Evolutionary conservation across 2,113 vertebrate genomes (phyloP), one percentile per base, ranked within the genome.

Genomic region (Podilymbus podiceps): DNA sequence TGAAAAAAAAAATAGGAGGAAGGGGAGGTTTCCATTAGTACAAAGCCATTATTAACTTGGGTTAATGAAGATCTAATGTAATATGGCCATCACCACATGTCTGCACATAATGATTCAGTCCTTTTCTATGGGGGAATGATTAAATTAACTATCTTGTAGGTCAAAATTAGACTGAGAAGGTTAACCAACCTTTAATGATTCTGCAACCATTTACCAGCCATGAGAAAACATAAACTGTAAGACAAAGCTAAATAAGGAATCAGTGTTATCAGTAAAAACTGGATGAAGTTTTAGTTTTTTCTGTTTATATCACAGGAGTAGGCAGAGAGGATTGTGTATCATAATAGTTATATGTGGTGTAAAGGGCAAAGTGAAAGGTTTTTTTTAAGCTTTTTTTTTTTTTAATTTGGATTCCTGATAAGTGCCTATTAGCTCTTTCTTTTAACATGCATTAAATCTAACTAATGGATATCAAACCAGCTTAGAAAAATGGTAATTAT

Each of bases 61-160:
- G 95, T 93, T 97, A 97, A 97, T 96, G 97, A 97, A 94, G 96
- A 97, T 91, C 95, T 95, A 92, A 94, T 98, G 85, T 91, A 97
- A 97, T 97, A 93, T 73, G 88, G 72, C 77, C 84, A 94, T 96
- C 94, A 86, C 96, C 90, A 94, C 94, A 96, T 94, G 92, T 96
- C 96, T 97, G 93, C 76, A 85, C 72, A 55, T 95, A 96, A 96
- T 91, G 94, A 95, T 93, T 93, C 94, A 60, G 1, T 78, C 50
- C 75, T 96, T 97, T 95, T 90, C 92, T 85, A 67, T 89, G 78
- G 80, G 76, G 91, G 40, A 93, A 91, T 94, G 95, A 96, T 96
- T 95, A 96, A 97, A 97, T 97, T 97, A 95, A 96, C 88, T 91
- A 55, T 93, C 92, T 85, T 95, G 76, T 96, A 96, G 95, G 96